Percentiles rank a stretch among this genome's conserved stretches.
Conservation (phyloP, 2,113 vertebrate species). For the Solea senegalensis region DNA sequence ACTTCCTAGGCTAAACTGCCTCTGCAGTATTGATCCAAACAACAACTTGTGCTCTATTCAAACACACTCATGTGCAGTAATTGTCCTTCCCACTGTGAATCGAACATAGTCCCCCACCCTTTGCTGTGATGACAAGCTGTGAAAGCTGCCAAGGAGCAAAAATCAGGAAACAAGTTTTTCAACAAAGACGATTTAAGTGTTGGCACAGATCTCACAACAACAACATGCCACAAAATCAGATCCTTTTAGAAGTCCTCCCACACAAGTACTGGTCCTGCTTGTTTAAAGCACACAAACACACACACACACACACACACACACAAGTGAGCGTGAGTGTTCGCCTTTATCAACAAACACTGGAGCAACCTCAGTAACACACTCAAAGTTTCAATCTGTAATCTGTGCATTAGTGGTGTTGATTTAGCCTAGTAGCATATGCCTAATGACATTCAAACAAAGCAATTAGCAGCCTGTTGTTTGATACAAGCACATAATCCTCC, state of each 20-base stretch:
- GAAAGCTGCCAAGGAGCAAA: constrained; percentile 62
- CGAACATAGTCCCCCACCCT: constrained; percentile 26
- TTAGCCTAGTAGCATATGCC: constrained; percentile 16
- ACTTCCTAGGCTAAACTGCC: constrained; percentile 41
- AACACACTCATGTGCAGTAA: constrained; percentile 48
- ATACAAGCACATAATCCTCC: constrained; percentile 5
- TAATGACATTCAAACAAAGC: constrained; percentile 33
- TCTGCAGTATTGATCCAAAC: constrained; percentile 46
- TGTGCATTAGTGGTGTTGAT: constrained; percentile 2
- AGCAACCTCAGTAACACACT: neutral
- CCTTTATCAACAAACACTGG: constrained; percentile 22
- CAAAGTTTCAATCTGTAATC: neutral
- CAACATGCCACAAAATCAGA: constrained; percentile 48
- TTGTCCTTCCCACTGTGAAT: constrained; percentile 43
- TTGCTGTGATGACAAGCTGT: constrained; percentile 39
- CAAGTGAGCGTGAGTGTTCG: constrained; percentile 15
- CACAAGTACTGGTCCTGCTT: constrained; percentile 19
- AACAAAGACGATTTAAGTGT: constrained; percentile 48
- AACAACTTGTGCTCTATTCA: constrained; percentile 44
- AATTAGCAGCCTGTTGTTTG: constrained; percentile 21
- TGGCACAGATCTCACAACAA: constrained; percentile 42
- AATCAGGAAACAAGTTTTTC: constrained; percentile 72
- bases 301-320: neutral
- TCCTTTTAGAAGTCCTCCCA: constrained; percentile 31
- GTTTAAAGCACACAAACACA: constrained; percentile 39